Conservation (phyloP, 2,113 vertebrate species). For the Nicator chloris region DNA sequence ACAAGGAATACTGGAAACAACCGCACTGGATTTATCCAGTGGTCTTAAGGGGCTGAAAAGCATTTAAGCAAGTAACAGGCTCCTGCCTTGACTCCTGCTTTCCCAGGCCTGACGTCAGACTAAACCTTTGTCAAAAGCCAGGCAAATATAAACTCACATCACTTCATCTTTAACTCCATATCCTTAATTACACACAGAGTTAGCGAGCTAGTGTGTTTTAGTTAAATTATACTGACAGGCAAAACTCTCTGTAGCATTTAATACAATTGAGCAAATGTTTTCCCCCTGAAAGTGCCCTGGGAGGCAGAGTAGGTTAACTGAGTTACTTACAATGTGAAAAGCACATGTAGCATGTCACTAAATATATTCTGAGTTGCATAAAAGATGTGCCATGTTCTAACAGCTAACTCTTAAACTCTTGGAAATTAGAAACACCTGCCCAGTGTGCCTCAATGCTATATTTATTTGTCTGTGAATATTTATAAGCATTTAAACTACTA, state of each 20-base stretch:
- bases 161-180: background rate
- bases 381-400: constrained; percentile 32
- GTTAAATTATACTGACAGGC: constrained; percentile 22
- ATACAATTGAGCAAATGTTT: constrained; percentile 39
- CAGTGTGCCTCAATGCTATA: background rate
- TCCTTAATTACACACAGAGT: constrained; percentile 31
- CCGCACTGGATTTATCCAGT: background rate
- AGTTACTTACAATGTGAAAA: constrained; percentile 27
- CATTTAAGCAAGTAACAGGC: background rate
- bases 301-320: constrained; percentile 11
- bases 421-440: constrained; percentile 58
- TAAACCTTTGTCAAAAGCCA: background rate
- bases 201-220: background rate
- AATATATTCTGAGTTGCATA: constrained; percentile 7
- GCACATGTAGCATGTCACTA: constrained; percentile 22
- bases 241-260: constrained; percentile 27
- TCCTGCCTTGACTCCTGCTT: background rate
- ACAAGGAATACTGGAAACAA: background rate
- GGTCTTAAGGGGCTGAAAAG: background rate
- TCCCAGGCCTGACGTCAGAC: accelerated
- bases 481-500: constrained; percentile 42
- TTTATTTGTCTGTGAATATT: constrained; percentile 62
- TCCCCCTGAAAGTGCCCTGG: constrained; percentile 12
- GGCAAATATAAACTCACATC: background rate
- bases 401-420: constrained; percentile 18